Conservation (phyloP, 2,888 invertebrate genomes). For the Rhagonycha lutea region DNA sequence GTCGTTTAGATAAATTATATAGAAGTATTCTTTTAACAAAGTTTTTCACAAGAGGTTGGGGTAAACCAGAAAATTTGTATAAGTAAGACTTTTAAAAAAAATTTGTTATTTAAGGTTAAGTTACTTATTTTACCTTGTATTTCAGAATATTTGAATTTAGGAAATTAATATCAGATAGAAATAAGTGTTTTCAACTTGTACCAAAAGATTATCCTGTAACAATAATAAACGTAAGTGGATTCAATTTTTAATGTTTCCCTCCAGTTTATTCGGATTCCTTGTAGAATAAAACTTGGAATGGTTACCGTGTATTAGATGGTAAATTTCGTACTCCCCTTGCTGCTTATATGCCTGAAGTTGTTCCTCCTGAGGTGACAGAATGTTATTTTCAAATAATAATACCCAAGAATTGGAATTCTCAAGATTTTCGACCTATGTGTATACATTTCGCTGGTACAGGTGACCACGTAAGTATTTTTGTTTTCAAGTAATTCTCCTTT, state of each 20-base stretch:
- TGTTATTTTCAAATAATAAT: slow-evolving; percentile 85
- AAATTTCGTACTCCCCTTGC: slow-evolving; percentile 86
- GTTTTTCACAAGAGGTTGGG: slow-evolving; percentile 97
- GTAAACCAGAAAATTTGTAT: slow-evolving; percentile 86
- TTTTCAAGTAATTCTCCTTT: neutral
- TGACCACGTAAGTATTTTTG: slow-evolving; percentile 80
- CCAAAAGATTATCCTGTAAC: slow-evolving; percentile 82
- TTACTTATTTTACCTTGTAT: slow-evolving; percentile 42
- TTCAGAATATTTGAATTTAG: slow-evolving; percentile 89
- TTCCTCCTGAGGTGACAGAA: slow-evolving; percentile 80
- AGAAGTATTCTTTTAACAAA: slow-evolving; percentile 84
- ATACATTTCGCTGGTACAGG: slow-evolving; percentile 97
- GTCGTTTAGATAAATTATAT: slow-evolving; percentile 76
- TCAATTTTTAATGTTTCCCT: neutral
- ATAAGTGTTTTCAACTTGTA: slow-evolving; percentile 80
- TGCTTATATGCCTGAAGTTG: slow-evolving; percentile 80
- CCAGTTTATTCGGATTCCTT: slow-evolving; percentile 33
- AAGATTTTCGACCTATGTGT: slow-evolving; percentile 80
- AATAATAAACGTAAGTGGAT: slow-evolving; percentile 77
- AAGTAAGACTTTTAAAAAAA: slow-evolving; percentile 56
- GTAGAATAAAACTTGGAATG: slow-evolving; percentile 74
- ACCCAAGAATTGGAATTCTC: slow-evolving; percentile 76
- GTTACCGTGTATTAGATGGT: slow-evolving; percentile 81
- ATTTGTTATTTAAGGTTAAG: slow-evolving; percentile 2
- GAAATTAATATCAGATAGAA: slow-evolving; percentile 82